Percentiles rank a stretch among this genome's conserved stretches.
Evolutionary conservation across 2,113 vertebrate species (phyloP).

Genomic region (Triplophysa siluroides): DNA sequence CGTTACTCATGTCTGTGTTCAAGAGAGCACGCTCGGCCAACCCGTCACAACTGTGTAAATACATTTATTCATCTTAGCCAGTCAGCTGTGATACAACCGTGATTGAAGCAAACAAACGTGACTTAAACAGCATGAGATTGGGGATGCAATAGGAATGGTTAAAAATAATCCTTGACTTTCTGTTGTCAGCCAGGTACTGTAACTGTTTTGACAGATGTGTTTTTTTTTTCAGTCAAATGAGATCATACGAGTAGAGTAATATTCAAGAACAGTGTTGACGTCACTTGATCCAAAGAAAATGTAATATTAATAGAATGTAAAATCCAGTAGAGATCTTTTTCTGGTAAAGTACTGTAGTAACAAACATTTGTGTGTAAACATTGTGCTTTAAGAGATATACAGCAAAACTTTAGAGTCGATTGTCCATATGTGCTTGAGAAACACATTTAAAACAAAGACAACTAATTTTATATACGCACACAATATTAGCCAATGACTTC

Average conservation of each 20-base stretch:
- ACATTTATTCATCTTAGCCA: constrained; percentile 1
- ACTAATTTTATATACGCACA: neutral
- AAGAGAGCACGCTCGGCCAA: constrained; percentile 22
- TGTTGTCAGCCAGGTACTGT: neutral
- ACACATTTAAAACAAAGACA: neutral
- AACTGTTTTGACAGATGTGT: neutral
- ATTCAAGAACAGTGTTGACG: too few species aligned
- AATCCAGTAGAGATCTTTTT: too few species aligned
- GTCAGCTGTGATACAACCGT: neutral
- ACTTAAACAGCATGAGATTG: neutral
- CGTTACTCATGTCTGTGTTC: constrained; percentile 12
- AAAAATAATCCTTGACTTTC: neutral
- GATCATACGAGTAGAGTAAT: neutral
- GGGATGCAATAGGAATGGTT: neutral
- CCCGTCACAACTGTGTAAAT: constrained; percentile 22
- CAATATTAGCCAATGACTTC: neutral
- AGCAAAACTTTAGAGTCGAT: neutral
- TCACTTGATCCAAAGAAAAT: neutral
- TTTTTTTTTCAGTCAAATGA: neutral
- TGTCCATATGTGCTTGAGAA: neutral
- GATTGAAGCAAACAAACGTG: neutral
- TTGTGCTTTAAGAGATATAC: constrained; percentile 1
- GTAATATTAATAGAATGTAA: too few species aligned
- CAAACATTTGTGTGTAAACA: too few species aligned
- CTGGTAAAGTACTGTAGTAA: too few species aligned